A percentile compares a stretch with the other conserved stretches of the same genome.
Evolutionary conservation across 2,797 vertebrate genomes (phyloP).

Genomic region (Macrochelys suwanniensis): DNA sequence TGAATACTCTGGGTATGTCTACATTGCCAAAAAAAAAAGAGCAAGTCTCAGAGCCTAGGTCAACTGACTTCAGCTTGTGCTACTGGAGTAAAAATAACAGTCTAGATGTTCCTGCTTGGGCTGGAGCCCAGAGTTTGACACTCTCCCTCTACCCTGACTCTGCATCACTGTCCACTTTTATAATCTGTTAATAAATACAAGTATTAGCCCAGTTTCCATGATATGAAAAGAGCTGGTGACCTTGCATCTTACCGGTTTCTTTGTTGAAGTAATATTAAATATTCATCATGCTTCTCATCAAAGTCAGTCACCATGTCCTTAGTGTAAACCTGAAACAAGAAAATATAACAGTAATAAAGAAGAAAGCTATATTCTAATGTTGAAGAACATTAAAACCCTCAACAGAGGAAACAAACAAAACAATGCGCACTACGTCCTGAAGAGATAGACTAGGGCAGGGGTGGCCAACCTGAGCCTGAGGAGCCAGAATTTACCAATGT

Average conservation of each 20-base stretch:
- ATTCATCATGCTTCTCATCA: constrained; percentile 93
- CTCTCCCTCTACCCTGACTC: background rate
- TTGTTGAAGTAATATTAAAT: constrained; percentile 94
- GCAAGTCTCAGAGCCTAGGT: background rate
- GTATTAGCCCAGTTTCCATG: fast-evolving
- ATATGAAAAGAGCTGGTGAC: background rate
- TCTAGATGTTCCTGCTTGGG: background rate
- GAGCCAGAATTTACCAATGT: no score
- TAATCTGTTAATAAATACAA: background rate
- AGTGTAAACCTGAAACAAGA: constrained; percentile 74
- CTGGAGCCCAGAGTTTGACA: background rate
- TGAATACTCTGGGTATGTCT: background rate
- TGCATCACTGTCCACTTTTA: background rate
- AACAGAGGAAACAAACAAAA: background rate
- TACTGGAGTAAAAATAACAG: background rate
- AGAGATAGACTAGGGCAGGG: background rate
- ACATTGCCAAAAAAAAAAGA: background rate
- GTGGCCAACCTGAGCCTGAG: no score
- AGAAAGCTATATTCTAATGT: background rate
- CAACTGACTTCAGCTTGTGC: background rate
- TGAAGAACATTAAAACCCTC: background rate
- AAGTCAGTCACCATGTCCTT: constrained; percentile 87
- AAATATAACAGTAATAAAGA: background rate
- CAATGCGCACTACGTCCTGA: background rate
- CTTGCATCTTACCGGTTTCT: constrained; percentile 92